Conservation (phyloP, 2,888 invertebrate genomes). For the Gonocerus acuteangulatus region DNA sequence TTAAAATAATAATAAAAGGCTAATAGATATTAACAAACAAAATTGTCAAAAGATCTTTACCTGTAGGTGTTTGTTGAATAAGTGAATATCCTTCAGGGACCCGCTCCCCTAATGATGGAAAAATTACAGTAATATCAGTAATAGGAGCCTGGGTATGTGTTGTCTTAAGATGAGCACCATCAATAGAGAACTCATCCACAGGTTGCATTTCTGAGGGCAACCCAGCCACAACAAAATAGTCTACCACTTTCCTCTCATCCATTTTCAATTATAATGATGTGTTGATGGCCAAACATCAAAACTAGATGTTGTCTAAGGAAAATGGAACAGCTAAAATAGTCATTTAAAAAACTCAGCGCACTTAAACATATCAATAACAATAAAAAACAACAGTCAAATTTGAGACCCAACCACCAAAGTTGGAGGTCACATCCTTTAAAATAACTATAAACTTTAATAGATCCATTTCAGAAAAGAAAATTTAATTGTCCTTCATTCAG, state of each 20-base stretch:
- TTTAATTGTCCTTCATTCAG: no score
- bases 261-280: conserved; percentile 45
- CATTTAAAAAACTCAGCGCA: no score
- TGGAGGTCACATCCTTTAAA: no score
- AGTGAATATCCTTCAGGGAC: conserved; percentile 70
- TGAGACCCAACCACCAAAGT: no score
- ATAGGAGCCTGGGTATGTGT: conserved; percentile 81
- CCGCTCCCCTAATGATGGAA: conserved; percentile 78
- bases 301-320: not conserved
- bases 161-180: conserved; percentile 64
- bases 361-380: no score
- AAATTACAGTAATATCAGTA: conserved; percentile 88
- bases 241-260: conserved; percentile 85
- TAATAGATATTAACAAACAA: no score
- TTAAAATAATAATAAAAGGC: no score
- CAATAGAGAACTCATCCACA: conserved; percentile 71
- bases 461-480: no score
- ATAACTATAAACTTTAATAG: no score
- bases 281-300: conserved; percentile 19
- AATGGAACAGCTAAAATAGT: no score
- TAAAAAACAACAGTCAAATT: no score
- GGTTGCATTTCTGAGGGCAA: conserved; percentile 73
- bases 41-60: no score
- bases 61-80: conserved; percentile 71
- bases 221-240: conserved; percentile 98